Conservation (phyloP, 1,140 invertebrate species). For the Bactericera cockerelli region DNA sequence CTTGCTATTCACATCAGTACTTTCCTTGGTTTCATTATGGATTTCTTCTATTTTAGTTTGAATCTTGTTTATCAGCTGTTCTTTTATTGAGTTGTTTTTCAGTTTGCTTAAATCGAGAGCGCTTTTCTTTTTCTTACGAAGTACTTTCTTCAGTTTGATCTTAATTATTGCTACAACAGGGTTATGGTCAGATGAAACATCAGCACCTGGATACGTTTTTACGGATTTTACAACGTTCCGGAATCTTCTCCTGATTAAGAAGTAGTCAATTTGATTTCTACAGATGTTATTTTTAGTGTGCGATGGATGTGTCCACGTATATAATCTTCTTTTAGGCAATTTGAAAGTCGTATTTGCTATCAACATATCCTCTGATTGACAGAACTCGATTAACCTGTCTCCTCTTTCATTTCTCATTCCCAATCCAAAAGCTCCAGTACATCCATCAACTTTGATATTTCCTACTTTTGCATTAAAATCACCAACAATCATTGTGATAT, state of each 20-base stretch:
- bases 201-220: conserved; percentile 22
- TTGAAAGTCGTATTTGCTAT: conserved; percentile 26
- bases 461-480: conserved; percentile 25
- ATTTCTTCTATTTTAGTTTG: conserved; percentile 13
- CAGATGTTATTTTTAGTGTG: conserved; percentile 22
- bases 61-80: background rate
- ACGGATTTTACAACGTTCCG: conserved; percentile 23
- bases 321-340: conserved; percentile 23
- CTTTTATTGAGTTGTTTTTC: background rate
- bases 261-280: conserved; percentile 28
- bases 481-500: conserved; percentile 21
- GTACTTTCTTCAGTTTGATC: conserved; percentile 13
- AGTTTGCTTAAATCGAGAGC: background rate
- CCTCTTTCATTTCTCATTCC: conserved; percentile 25
- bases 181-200: conserved; percentile 25
- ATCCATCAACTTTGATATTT: conserved; percentile 12
- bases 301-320: conserved; percentile 27
- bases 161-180: conserved; percentile 18
- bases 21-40: conserved; percentile 8
- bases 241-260: conserved; percentile 24
- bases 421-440: conserved; percentile 20
- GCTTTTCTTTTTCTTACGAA: background rate
- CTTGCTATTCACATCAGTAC: background rate
- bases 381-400: conserved; percentile 25
- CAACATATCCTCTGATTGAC: conserved; percentile 24